Evolutionary conservation across 2,888 invertebrate species (phyloP), one percentile per base, ranked within the genome.

Genomic region (Trichogramma dendrolimi): DNA sequence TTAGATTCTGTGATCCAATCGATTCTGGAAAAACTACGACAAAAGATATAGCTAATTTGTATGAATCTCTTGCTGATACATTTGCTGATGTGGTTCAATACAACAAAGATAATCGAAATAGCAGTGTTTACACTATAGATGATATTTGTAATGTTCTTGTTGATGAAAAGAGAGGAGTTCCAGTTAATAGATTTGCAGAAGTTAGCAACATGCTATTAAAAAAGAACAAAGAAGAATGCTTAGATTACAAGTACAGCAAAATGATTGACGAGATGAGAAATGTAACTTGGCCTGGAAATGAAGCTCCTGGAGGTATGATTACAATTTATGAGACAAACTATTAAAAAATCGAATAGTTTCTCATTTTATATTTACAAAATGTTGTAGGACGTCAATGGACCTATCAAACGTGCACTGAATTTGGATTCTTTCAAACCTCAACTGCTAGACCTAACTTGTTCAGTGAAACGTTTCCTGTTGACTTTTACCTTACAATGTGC

Each of bases 351-450:
- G 2, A 60, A 56, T 43, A 8, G 41, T 46, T 49, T 41, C 40
- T 48, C 14, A 39, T 43, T 62, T 60, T 58, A 10, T 47, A 39
- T 56, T 39, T 51, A 47, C 10, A 2, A 54, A 54, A 10, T 64
- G 60, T 59, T 48, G 50, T 52, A 88, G 89, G 83, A 68, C 88
- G 96, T 0, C 92, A 92, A 72, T 96, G 96, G 96, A 88, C 85
- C 63, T 96, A 94, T 77, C 96, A 96, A 80, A 96, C 96, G 0
- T 97, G 96, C 76, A 93, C 91, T 1, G 97, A 97, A 78, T 97
- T 96, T 76, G 96, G 96, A 40, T 97, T 92, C 79, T 97, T 89
- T 79, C 96, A 97, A 81, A 91, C 94, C 0, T 93, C 95, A 0
- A 86, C 87, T 0, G 84, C 83, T 4, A 81, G 82, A 62, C 80